Evolutionary conservation across 2,797 vertebrate genomes (phyloP).

Genomic region (Urosaurus nigricauda): DNA sequence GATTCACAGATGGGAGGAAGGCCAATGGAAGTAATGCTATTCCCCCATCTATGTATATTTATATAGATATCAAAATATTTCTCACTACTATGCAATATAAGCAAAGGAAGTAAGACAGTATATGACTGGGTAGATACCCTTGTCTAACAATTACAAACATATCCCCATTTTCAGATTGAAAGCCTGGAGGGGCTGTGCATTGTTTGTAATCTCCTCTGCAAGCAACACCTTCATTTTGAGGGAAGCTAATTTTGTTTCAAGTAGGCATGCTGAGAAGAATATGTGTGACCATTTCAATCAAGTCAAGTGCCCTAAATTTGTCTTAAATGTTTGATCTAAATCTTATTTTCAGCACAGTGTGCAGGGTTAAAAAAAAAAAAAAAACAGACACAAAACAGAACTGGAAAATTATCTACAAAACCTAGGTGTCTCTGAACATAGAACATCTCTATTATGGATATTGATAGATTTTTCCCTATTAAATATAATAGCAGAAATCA

Average conservation of each 20-base stretch:
- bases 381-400: too few species aligned
- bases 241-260: not conserved
- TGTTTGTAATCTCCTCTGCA: not conserved
- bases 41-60: not conserved
- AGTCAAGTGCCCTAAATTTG: not conserved
- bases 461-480: constrained; percentile 58
- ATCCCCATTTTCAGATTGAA: not conserved
- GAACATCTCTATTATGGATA: constrained; percentile 10
- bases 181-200: not conserved
- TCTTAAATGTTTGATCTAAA: constrained; percentile 8
- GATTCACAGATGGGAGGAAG: not conserved
- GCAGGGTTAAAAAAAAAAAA: not conserved
- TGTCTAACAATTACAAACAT: not conserved
- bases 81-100: not conserved
- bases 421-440: not conserved
- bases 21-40: not conserved
- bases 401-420: not conserved
- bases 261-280: not conserved
- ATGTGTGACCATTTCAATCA: not conserved
- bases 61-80: not conserved
- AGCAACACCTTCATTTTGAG: not conserved
- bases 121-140: not conserved
- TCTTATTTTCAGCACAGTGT: constrained; percentile 15
- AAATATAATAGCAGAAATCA: constrained; percentile 64
- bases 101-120: not conserved